Evolutionary conservation across 2,113 vertebrate genomes (phyloP), one percentile per base, ranked within the genome.

Genomic region (Tor tambroides): DNA sequence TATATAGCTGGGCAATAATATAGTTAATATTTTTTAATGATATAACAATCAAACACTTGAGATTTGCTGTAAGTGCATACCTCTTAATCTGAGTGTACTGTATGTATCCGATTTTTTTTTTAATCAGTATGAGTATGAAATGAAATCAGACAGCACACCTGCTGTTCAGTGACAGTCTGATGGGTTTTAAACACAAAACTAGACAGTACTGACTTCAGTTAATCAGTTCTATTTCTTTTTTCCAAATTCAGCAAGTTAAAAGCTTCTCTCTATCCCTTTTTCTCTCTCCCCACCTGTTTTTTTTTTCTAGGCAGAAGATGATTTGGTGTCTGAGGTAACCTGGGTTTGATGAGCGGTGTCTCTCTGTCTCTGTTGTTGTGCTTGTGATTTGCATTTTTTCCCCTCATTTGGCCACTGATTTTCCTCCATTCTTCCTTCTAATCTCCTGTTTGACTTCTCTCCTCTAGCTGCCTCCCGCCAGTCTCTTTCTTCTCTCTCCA

Each of bases 321-420:
- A 95, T 84, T 92, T 95, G 91, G 91, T 92, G 83, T 95, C 95
- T 79, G 94, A 95, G 94, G 95, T 96, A 95, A 95, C 93, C 41
- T 76, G 54, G 26, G 80, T 65, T 86, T 71, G 32, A 77, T 78
- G 86, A 84, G 87, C 19, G 81, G 28, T 21, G 28, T 49, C 28
- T 77, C 43, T 19, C 41, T 74, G 30, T 71, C 67, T 75, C 17
- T 43, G 3, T 23, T 23, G 11, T 19, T 63, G 15, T 69, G 15
- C 14, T 51, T 67, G 51, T 79, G 9, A 28, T 23, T 46, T 78
- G 32, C 7, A 9, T 35, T 75, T 41, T 63, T 2, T 5, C 54
- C 35, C 17, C 26, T 59, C 30, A 35, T 49, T 69, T 43, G 21
- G 30, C 26, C 32, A 90, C 65, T 80, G 23, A 77, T 80, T 30